Evolutionary conservation across 2,113 vertebrate species (phyloP).

Genomic region (Hirundichthys speculiger): DNA sequence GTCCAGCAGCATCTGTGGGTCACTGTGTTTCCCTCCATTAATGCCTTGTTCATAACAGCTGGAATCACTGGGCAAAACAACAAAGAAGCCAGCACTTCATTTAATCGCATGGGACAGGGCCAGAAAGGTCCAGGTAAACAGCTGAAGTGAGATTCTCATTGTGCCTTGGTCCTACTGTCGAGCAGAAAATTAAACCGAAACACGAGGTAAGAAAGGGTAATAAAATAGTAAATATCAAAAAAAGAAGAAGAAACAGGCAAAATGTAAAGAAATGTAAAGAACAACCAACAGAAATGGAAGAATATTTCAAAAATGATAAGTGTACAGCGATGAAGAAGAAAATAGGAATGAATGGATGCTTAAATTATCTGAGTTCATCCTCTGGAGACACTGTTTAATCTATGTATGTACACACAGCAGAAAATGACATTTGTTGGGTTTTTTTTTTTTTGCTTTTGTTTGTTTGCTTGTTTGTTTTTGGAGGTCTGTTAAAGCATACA

Average conservation of each 20-base stretch:
- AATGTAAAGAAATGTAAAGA: background rate
- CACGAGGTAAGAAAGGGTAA: slow-evolving; percentile 18
- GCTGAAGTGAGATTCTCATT: slow-evolving; percentile 6
- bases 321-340: no score
- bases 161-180: background rate
- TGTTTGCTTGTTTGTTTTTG: no score
- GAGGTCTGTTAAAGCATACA: no score
- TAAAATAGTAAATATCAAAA: slow-evolving; percentile 29
- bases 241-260: background rate
- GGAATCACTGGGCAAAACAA: slow-evolving; percentile 11
- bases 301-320: no score
- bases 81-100: slow-evolving; percentile 14
- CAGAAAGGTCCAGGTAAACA: slow-evolving; percentile 22
- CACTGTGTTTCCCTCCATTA: slow-evolving; percentile 7
- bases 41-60: slow-evolving; percentile 23
- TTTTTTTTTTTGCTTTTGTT: no score
- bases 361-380: no score
- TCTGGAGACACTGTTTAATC: no score
- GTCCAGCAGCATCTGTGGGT: slow-evolving; percentile 1
- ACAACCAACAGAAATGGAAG: no score
- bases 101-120: slow-evolving; percentile 28
- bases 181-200: background rate
- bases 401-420: no score
- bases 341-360: no score
- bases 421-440: no score